These are phyloP conservation scores for Acromyrmex echinatior DNA, from an alignment of 1,140 invertebrate species.

Conservation along the genomic window DNA sequence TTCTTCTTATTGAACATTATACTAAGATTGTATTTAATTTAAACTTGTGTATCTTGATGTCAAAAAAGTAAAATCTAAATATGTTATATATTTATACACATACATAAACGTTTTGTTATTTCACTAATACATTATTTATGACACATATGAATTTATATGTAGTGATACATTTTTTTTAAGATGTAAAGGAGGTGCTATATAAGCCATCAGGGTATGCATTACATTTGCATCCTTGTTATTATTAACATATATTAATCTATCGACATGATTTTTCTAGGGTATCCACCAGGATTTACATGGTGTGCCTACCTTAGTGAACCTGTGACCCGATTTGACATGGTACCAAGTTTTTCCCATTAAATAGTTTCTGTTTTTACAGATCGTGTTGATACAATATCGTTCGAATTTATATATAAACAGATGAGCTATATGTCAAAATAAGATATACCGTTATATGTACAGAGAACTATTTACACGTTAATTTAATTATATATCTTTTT, in stretches of 20 bases:
- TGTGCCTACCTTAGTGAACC: slow-evolving; percentile 85
- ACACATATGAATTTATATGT: slow-evolving; percentile 5
- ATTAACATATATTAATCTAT: slow-evolving; percentile 37
- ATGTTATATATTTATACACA: background rate
- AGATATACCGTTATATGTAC: slow-evolving; percentile 4
- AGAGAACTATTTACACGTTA: slow-evolving; percentile 9
- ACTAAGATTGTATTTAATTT: background rate
- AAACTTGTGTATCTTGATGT: background rate
- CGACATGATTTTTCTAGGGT: slow-evolving; percentile 82
- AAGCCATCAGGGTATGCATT: slow-evolving; percentile 1
- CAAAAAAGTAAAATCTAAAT: slow-evolving; percentile 4
- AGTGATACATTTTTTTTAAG: slow-evolving; percentile 11
- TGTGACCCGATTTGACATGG: slow-evolving; percentile 75
- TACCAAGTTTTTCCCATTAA: slow-evolving; percentile 61
- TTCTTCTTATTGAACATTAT: background rate
- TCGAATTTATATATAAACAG: slow-evolving; percentile 30
- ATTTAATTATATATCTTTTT: slow-evolving; percentile 18
- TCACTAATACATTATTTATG: background rate
- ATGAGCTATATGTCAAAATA: slow-evolving; percentile 48
- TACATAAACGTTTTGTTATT: background rate
- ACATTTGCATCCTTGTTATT: slow-evolving; percentile 31
- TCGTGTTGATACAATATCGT: slow-evolving; percentile 53
- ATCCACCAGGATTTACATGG: slow-evolving; percentile 86
- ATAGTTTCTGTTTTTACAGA: slow-evolving; percentile 43
- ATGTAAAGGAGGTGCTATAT: slow-evolving; percentile 36